A percentile compares a stretch with the other conserved stretches of the same genome.
phyloP scores from a whole-genome alignment of 2,113 vertebrate genomes.

The Eolophus roseicapilla region DNA sequence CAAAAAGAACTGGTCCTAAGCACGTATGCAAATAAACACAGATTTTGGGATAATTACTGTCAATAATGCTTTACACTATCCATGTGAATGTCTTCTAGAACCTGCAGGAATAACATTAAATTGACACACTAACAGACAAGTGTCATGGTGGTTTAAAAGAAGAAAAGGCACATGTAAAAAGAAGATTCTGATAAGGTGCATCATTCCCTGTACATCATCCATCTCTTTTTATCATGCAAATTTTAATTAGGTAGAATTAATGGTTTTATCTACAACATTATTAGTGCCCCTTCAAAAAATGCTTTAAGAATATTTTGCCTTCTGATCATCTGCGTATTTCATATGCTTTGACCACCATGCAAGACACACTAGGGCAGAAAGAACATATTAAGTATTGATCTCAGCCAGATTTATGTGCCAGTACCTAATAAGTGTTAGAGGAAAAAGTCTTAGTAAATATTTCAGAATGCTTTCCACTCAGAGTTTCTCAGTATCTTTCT shows the following conservation, averaged over 20 bases:
- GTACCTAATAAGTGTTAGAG: neutral
- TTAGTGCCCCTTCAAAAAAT: neutral
- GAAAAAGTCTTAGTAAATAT: neutral
- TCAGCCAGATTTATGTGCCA: neutral
- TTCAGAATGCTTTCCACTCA: neutral
- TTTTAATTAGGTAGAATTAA: neutral
- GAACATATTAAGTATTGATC: neutral
- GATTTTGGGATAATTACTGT: neutral
- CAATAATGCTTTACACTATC: neutral
- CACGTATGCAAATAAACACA: neutral
- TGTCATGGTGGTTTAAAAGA: neutral
- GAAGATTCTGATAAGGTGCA: neutral
- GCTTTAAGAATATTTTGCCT: neutral
- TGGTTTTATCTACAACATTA: neutral
- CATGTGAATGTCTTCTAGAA: neutral
- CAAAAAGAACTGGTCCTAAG: neutral
- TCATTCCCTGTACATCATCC: neutral
- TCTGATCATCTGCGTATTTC: neutral
- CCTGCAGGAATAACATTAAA: neutral
- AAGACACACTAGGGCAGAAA: neutral
- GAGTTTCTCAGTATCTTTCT: neutral
- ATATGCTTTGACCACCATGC: neutral
- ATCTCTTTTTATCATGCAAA: neutral
- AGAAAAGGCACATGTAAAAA: neutral
- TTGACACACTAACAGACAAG: neutral